Evolutionary conservation across 2,888 invertebrate genomes (phyloP).

Genomic region (Lysandra coridon): DNA sequence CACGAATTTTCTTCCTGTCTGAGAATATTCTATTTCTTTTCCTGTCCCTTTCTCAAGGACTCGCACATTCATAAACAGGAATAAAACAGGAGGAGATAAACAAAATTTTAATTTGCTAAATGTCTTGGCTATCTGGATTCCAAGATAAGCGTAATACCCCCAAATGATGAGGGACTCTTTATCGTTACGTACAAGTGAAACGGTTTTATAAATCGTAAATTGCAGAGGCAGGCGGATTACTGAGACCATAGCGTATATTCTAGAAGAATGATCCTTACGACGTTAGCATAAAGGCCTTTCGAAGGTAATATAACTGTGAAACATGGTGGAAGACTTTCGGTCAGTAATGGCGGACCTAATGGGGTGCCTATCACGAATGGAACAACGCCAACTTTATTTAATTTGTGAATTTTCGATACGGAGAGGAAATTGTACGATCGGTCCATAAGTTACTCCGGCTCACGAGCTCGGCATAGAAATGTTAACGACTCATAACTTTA

Average conservation of each 20-base stretch:
- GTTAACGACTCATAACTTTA: background rate
- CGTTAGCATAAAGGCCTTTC: background rate
- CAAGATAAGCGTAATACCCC: background rate
- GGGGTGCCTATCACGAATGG: slow-evolving; percentile 56
- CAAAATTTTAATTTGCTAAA: slow-evolving; percentile 9
- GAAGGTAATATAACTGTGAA: slow-evolving; percentile 39
- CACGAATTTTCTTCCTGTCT: no score
- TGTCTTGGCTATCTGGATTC: background rate
- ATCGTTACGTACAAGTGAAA: slow-evolving; percentile 65
- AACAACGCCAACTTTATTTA: slow-evolving; percentile 53
- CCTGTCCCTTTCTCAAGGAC: background rate
- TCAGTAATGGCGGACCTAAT: slow-evolving; percentile 57
- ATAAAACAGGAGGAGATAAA: background rate
- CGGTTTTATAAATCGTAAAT: slow-evolving; percentile 69
- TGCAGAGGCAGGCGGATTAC: slow-evolving; percentile 46
- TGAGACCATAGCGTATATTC: slow-evolving; percentile 40
- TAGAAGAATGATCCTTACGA: background rate
- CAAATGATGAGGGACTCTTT: slow-evolving; percentile 42
- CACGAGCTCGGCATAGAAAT: background rate
- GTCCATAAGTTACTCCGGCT: background rate
- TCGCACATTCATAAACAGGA: background rate
- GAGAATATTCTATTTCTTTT: background rate
- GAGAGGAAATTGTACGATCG: slow-evolving; percentile 16
- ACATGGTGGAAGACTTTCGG: slow-evolving; percentile 71
- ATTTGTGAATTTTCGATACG: slow-evolving; percentile 42